Conservation (phyloP, 2,888 invertebrate genomes). For the Perizoma flavofasciatum region DNA sequence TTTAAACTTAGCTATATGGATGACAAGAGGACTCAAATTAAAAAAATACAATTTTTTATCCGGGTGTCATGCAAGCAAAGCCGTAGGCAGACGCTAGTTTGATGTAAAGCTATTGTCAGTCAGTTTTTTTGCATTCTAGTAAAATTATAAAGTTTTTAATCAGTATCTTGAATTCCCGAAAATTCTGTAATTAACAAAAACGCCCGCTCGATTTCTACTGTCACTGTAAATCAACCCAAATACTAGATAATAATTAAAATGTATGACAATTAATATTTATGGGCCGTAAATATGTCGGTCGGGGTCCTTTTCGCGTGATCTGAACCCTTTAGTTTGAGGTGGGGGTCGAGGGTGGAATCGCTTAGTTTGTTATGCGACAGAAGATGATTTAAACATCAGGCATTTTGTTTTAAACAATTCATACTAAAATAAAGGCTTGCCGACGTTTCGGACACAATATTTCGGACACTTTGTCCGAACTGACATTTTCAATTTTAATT, state of each 20-base stretch:
- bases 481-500: no score
- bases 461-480: no score
- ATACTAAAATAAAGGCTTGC: no score
- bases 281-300: constrained; percentile 67
- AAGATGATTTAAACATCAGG: background rate
- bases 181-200: constrained; percentile 54
- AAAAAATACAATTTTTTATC: no score
- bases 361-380: constrained; percentile 17
- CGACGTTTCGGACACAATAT: no score
- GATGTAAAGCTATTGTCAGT: constrained; percentile 1
- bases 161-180: constrained; percentile 50
- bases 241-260: constrained; percentile 70
- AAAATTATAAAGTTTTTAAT: constrained; percentile 47
- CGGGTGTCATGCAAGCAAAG: no score
- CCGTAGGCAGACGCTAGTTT: no score
- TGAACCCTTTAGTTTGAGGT: constrained; percentile 28
- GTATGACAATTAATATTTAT: constrained; percentile 69
- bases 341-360: constrained; percentile 10
- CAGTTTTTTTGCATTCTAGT: constrained; percentile 2
- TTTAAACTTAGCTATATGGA: no score
- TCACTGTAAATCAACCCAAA: constrained; percentile 52
- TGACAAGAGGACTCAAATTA: no score
- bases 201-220: constrained; percentile 34
- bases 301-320: constrained; percentile 44
- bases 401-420: background rate